phyloP scores from a whole-genome alignment of 1,140 invertebrate species.

The Archegozetes longisetosus region DNA sequence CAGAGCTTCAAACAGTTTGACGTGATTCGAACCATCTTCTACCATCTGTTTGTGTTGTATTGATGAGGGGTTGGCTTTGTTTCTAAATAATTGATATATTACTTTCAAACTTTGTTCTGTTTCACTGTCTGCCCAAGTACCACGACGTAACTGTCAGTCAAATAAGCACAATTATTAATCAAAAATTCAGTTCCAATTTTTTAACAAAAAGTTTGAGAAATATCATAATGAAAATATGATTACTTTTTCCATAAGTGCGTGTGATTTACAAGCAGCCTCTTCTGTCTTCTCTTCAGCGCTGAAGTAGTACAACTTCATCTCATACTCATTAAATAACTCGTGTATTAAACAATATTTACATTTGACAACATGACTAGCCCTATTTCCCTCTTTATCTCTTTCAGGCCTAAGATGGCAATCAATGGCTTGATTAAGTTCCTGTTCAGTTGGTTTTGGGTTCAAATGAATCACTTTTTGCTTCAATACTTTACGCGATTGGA shows the following conservation, averaged over 20 bases:
- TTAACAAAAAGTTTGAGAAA: too few species aligned
- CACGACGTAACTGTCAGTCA: conserved; percentile 23
- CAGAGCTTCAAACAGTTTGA: conserved; percentile 39
- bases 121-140: conserved; percentile 38
- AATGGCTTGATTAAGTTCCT: conserved; percentile 39
- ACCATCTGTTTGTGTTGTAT: conserved; percentile 17
- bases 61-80: not conserved
- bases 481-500: not conserved
- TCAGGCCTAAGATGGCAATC: conserved; percentile 46
- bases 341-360: conserved; percentile 30
- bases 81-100: conserved; percentile 28
- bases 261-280: conserved; percentile 9
- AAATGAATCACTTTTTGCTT: conserved; percentile 22
- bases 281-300: not conserved
- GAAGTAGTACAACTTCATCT: conserved; percentile 29
- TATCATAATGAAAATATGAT: not conserved
- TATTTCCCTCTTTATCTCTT: conserved; percentile 24
- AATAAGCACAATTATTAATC: too few species aligned
- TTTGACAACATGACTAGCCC: conserved; percentile 21
- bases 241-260: conserved; percentile 18
- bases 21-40: conserved; percentile 37
- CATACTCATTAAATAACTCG: conserved; percentile 28
- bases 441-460: conserved; percentile 23
- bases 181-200: too few species aligned
- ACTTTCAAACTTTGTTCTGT: conserved; percentile 38